These are phyloP conservation scores for Clarias macrocephalus DNA, from an alignment of 2,113 vertebrate species.

Conservation along the genomic window DNA sequence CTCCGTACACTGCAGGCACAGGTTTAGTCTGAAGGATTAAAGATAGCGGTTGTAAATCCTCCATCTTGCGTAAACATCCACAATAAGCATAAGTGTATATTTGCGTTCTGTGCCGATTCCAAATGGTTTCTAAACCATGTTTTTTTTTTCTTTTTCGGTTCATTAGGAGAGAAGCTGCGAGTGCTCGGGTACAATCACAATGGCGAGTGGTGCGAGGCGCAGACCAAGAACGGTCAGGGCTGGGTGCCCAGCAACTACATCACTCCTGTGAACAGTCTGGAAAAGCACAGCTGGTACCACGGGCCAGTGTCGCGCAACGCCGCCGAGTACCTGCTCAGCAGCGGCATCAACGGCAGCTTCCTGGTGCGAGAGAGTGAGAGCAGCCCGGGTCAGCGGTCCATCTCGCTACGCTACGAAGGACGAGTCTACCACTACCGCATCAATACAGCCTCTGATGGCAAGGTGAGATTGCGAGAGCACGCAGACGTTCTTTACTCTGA, in stretches of 20 bases:
- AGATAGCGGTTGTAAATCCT: not conserved
- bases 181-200: slow-evolving; percentile 99
- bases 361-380: slow-evolving; percentile 97
- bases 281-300: slow-evolving; percentile 99
- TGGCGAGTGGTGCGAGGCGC: slow-evolving; percentile 97
- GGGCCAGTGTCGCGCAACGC: slow-evolving; percentile 95
- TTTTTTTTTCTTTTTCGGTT: not conserved
- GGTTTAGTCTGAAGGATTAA: not conserved
- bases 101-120: not conserved
- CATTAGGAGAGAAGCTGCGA: slow-evolving; percentile 91
- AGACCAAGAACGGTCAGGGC: slow-evolving; percentile 96
- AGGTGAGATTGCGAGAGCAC: slow-evolving; percentile 71
- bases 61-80: no score
- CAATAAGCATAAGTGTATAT: not conserved
- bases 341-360: slow-evolving; percentile 97
- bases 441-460: slow-evolving; percentile 94
- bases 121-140: not conserved
- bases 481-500: not conserved
- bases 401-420: slow-evolving; percentile 95
- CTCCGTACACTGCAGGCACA: not conserved
- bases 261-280: slow-evolving; percentile 96
- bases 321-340: slow-evolving; percentile 94
- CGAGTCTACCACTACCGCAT: slow-evolving; percentile 99
- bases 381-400: slow-evolving; percentile 97
- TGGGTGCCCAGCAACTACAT: slow-evolving; percentile 99